A percentile compares a stretch with the other conserved stretches of the same genome.
Conservation (phyloP, 30 jellyfish, hydroid and myxozoan species). For the Aurelia aurita complex sp. Pacific region DNA sequence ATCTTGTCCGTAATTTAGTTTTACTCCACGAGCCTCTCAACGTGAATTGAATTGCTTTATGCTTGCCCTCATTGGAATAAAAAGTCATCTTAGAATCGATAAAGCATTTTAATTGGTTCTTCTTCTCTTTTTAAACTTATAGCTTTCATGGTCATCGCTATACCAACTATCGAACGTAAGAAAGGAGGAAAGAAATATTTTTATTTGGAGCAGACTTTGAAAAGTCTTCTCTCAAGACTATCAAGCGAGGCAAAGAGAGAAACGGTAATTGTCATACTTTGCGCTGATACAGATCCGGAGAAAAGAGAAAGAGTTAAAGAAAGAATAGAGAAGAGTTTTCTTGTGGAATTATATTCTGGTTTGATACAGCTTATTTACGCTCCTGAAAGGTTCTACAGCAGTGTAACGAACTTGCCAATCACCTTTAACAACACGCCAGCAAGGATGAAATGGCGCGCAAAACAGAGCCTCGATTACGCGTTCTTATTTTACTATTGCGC, state of each 20-base stretch:
- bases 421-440: constrained; percentile 49
- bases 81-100: too few species aligned
- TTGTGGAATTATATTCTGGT: constrained; percentile 37
- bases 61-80: too few species aligned
- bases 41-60: too few species aligned
- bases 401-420: constrained; percentile 40
- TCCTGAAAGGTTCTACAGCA: constrained; percentile 66
- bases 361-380: constrained; percentile 45
- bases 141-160: constrained; percentile 71
- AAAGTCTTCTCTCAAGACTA: constrained; percentile 29
- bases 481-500: constrained; percentile 55
- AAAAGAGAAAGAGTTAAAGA: constrained; percentile 7
- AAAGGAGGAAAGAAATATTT: constrained; percentile 16
- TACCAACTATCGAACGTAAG: constrained; percentile 66
- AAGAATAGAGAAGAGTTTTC: constrained; percentile 8
- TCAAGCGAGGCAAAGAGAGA: constrained; percentile 27
- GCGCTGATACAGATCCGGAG: constrained; percentile 51
- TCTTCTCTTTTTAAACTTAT: not conserved
- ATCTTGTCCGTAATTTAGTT: too few species aligned
- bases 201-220: constrained; percentile 37
- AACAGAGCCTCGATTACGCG: constrained; percentile 80
- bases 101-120: not conserved
- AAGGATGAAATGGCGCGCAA: constrained; percentile 82
- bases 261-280: constrained; percentile 35
- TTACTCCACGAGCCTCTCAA: too few species aligned